Base-by-base conservation (phyloP, 2,113 vertebrate genomes). In the Hystrix brachyura region DNA sequence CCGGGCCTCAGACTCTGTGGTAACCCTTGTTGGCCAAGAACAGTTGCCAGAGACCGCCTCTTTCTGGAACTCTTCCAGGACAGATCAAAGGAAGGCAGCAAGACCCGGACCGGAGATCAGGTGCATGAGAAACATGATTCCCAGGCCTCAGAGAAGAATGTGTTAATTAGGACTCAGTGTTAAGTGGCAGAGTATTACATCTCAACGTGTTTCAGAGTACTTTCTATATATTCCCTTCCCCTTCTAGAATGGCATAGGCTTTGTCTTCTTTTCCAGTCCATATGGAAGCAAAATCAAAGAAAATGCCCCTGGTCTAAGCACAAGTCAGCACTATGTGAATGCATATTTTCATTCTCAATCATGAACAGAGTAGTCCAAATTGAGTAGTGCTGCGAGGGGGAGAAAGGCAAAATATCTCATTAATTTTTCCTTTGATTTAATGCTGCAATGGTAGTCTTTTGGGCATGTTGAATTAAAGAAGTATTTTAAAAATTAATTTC, bases 101-200 rank as follows among this genome's bases (percentile, higher is more conserved):
- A 89, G 19, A 34, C 29, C 14, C 27, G 18, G 76, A 48, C 19
- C 43, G 64, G 57, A 43, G 19, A 59, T 87, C 25, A 87, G 48
- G 19, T 79, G 0, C 27, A 11, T 0, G 2, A 89, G 55, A 80
- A 94, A 87, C 55, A 55, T 27, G 51, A 87, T 34, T 69, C 19
- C 76, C 43, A 38, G 57, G n/a, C 46, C 14, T 5, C 4, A 38
- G 46, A 14, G 79, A 83, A 86, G 60, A 46, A 25, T 17, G 9
- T 43, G 32, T 64, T 81, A 82, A 92, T 87, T 92, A 95, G 18
- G 67, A 87, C 14, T 94, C 59, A 53, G 60, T 27, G 60, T 88
- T 94, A 79, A 90, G 21, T n/a, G 65, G 78, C 55, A 90, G 96
- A 38, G 38, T 38, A 51, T 38, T 64, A 15, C 34, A 74, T 64